Evolutionary conservation across 2,888 invertebrate genomes (phyloP).

Genomic region (Disparrhopalites patrizii): DNA sequence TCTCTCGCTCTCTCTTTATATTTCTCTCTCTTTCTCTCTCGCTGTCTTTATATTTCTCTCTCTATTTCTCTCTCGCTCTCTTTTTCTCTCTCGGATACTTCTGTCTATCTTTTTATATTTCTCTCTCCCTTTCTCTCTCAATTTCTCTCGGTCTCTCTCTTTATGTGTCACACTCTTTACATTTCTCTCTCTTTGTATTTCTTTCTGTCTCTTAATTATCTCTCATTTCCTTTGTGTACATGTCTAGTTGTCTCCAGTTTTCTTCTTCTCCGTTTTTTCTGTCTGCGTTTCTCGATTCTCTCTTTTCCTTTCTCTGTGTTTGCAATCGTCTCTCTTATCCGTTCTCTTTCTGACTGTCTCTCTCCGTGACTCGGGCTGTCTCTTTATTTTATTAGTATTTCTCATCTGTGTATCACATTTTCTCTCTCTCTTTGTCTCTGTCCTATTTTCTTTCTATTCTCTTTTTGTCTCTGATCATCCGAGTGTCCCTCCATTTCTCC

Average conservation of each 20-base stretch:
- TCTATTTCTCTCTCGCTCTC: not conserved
- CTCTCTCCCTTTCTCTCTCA: too few species aligned
- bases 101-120: too few species aligned
- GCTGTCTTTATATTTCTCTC: not conserved
- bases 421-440: too few species aligned
- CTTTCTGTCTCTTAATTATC: too few species aligned
- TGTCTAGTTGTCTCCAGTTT: too few species aligned
- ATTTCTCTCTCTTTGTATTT: too few species aligned
- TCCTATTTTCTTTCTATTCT: not conserved
- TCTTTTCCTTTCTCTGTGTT: not conserved
- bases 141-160: too few species aligned
- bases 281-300: not conserved
- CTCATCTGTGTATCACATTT: not conserved
- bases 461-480: not conserved
- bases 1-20: slow-evolving; percentile 3
- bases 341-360: slow-evolving; percentile 1
- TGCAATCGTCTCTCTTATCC: not conserved
- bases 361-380: too few species aligned
- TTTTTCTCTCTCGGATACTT: not conserved
- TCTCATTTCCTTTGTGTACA: too few species aligned
- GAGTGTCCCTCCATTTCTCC: not conserved
- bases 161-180: too few species aligned
- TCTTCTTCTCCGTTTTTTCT: not conserved
- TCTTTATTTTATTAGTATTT: too few species aligned
- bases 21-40: not conserved